Conservation (phyloP, 2,113 vertebrate species). For the Centrocercus urophasianus region DNA sequence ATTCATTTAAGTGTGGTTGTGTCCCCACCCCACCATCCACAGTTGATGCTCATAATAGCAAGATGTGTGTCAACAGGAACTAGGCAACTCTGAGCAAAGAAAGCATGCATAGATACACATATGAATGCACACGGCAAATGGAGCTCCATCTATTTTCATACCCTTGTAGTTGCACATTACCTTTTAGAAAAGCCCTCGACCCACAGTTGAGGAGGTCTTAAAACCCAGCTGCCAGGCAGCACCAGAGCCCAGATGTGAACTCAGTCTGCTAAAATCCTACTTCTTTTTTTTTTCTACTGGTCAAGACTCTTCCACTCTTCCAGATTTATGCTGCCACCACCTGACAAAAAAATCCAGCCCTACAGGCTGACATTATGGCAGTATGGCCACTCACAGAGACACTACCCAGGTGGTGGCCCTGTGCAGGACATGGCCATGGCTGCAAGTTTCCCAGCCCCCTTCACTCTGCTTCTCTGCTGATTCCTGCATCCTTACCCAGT, state of each 20-base stretch:
- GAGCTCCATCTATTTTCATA: neutral
- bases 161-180: neutral
- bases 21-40: neutral
- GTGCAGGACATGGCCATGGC: neutral
- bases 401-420: neutral
- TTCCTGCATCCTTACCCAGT: neutral
- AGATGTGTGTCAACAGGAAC: neutral
- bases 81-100: neutral
- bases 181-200: neutral
- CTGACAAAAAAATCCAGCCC: conserved; percentile 21
- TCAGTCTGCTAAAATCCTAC: neutral
- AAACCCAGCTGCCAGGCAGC: neutral
- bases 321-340: conserved; percentile 59
- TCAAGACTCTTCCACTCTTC: neutral
- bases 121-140: fast-evolving
- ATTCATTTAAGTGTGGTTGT: neutral
- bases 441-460: neutral
- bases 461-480: neutral
- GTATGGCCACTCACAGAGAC: fast-evolving
- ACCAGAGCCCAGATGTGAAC: neutral
- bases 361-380: neutral
- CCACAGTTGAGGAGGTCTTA: neutral
- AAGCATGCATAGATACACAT: neutral
- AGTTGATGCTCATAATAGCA: neutral
- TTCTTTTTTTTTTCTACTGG: neutral